A percentile compares a stretch with the other conserved stretches of the same genome.
These are phyloP conservation scores for Apogon talboti DNA, from an alignment of 2,797 vertebrate species.

Conservation along the genomic window DNA sequence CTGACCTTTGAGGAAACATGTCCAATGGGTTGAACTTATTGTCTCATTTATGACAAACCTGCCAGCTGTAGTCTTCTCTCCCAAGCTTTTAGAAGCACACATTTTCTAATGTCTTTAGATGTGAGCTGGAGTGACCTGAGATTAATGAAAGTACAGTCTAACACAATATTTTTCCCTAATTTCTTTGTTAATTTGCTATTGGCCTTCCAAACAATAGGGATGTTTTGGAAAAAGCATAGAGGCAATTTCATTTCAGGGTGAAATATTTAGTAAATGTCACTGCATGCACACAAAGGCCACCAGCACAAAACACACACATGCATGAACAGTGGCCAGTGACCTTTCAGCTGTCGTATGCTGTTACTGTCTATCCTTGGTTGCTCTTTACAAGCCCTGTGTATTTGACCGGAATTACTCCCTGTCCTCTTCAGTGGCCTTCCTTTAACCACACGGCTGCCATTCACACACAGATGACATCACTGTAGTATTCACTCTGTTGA, in stretches of 20 bases:
- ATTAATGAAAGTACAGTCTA: neutral
- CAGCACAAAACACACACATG: neutral
- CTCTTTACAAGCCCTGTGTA: conserved; percentile 21
- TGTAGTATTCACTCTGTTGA: neutral
- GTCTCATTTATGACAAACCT: no score
- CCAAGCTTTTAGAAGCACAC: no score
- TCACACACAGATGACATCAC: neutral
- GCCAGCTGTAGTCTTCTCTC: no score
- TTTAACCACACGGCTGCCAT: neutral
- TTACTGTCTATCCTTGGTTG: conserved; percentile 29
- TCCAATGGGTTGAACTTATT: no score
- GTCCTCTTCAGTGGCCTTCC: conserved; percentile 5
- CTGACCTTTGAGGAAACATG: no score
- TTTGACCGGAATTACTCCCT: conserved; percentile 10
- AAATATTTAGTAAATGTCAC: conserved; percentile 33
- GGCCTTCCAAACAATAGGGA: neutral
- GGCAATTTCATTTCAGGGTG: conserved; percentile 9
- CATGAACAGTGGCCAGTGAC: conserved; percentile 21
- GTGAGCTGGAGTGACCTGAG: no score
- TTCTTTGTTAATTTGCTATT: neutral
- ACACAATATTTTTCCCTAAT: neutral
- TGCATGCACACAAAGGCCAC: conserved; percentile 21
- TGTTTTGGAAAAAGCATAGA: conserved; percentile 8
- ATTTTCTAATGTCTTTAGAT: no score
- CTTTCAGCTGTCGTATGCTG: conserved; percentile 33